Percentiles rank a stretch among this genome's conserved stretches.
These are phyloP conservation scores for Chiridota heheva DNA, from an alignment of 35 echinoderm and acorn worm genomes.

Conservation along the genomic window DNA sequence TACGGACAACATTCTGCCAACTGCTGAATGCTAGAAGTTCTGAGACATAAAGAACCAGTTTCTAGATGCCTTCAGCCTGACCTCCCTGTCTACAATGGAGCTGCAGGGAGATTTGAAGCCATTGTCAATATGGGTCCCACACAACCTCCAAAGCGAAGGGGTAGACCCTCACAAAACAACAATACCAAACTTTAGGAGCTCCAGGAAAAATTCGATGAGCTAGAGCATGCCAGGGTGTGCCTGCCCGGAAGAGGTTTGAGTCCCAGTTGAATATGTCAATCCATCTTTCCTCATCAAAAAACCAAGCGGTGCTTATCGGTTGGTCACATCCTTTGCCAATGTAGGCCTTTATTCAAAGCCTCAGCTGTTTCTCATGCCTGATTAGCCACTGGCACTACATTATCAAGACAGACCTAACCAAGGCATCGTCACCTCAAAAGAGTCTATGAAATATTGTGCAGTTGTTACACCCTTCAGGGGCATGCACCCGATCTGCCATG, in stretches of 20 bases:
- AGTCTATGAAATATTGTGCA: constrained; percentile 66
- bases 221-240: constrained; percentile 36
- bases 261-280: constrained; percentile 58
- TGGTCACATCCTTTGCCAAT: constrained; percentile 71
- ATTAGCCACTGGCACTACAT: constrained; percentile 50
- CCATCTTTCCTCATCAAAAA: constrained; percentile 46
- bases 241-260: constrained; percentile 37
- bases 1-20: background rate
- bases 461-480: constrained; percentile 50
- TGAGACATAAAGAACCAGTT: constrained; percentile 4
- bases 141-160: constrained; percentile 45
- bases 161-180: constrained; percentile 24
- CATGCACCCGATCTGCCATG: constrained; percentile 49
- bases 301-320: constrained; percentile 25
- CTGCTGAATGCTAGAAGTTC: background rate
- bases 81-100: constrained; percentile 28
- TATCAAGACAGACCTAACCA: constrained; percentile 61
- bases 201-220: constrained; percentile 61
- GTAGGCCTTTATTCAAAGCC: constrained; percentile 63
- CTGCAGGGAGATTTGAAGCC: constrained; percentile 30
- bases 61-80: background rate
- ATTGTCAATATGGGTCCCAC: constrained; percentile 65
- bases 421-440: constrained; percentile 12
- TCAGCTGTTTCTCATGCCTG: constrained; percentile 37
- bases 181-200: constrained; percentile 23